A percentile compares a stretch with the other conserved stretches of the same genome.
Conservation (phyloP, 2,113 vertebrate genomes). For the Cololabis saira region DNA sequence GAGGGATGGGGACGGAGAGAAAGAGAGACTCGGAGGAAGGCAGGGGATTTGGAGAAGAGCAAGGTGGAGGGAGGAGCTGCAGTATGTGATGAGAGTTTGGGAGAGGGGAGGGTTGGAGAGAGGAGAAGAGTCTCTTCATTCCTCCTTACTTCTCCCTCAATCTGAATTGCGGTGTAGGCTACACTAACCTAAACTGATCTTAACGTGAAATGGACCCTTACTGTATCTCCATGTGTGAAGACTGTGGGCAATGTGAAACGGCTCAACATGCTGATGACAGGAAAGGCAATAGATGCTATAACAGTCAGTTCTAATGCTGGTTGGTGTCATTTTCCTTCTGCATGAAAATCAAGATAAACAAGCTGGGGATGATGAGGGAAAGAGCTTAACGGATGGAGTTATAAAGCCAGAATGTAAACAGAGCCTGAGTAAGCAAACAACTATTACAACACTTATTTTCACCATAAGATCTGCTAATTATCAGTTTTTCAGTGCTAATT, state of each 20-base stretch:
- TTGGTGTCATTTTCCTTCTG: not conserved
- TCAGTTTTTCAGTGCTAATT: too few species aligned
- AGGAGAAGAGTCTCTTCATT: slow-evolving; percentile 33
- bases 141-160: slow-evolving; percentile 34
- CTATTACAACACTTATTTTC: too few species aligned
- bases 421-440: too few species aligned
- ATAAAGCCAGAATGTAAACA: too few species aligned
- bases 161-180: slow-evolving; percentile 44
- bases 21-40: slow-evolving; percentile 45
- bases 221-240: slow-evolving; percentile 42
- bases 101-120: slow-evolving; percentile 38
- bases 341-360: slow-evolving; percentile 36
- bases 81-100: slow-evolving; percentile 62
- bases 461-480: too few species aligned
- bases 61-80: slow-evolving; percentile 79
- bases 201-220: not conserved
- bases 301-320: slow-evolving; percentile 11
- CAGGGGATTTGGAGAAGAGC: slow-evolving; percentile 55
- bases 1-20: slow-evolving; percentile 55
- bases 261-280: slow-evolving; percentile 22
- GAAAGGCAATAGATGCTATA: not conserved
- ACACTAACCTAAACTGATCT: slow-evolving; percentile 34
- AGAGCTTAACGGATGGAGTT: too few species aligned
- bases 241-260: slow-evolving; percentile 20
- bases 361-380: slow-evolving; percentile 18